These are phyloP conservation scores for Lithobates sylvaticus DNA, from an alignment of 2,797 vertebrate genomes.

Conservation along the genomic window DNA sequence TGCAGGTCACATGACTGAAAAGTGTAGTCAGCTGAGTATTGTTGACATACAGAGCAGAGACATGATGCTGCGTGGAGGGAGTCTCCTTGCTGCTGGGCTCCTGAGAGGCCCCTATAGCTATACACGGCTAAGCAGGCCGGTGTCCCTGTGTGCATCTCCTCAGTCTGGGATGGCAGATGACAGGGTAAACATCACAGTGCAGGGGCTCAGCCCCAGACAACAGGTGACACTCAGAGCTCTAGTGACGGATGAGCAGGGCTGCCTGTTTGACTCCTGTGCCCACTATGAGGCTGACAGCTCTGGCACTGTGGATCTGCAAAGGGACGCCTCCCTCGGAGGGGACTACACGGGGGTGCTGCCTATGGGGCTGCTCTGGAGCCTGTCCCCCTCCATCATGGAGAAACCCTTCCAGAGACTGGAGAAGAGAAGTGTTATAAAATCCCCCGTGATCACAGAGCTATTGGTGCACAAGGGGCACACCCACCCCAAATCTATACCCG, in stretches of 20 bases:
- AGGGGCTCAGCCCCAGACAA: conserved; percentile 64
- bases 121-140: not conserved
- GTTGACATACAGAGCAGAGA: not conserved
- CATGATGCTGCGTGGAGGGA: conserved; percentile 11
- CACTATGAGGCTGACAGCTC: conserved; percentile 66
- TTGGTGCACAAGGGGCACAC: conserved; percentile 75
- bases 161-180: conserved; percentile 64
- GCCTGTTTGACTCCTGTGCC: conserved; percentile 69
- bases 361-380: conserved; percentile 84
- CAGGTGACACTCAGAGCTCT: conserved; percentile 66
- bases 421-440: conserved; percentile 70
- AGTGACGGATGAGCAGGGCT: conserved; percentile 56
- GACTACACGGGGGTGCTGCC: conserved; percentile 82
- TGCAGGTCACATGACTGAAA: conserved; percentile 6
- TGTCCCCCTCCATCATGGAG: conserved; percentile 73
- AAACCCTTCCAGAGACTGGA: conserved; percentile 73
- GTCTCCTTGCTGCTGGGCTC: not conserved
- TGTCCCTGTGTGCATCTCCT: conserved; percentile 62
- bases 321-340: conserved; percentile 77
- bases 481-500: conserved; percentile 58
- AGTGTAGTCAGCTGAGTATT: not conserved
- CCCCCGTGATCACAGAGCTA: conserved; percentile 73
- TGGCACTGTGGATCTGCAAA: conserved; percentile 66
- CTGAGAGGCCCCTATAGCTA: not conserved
- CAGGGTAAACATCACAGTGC: conserved; percentile 61